Evolutionary conservation across 2,797 vertebrate genomes (phyloP).

Genomic region (Peromyscus eremicus): DNA sequence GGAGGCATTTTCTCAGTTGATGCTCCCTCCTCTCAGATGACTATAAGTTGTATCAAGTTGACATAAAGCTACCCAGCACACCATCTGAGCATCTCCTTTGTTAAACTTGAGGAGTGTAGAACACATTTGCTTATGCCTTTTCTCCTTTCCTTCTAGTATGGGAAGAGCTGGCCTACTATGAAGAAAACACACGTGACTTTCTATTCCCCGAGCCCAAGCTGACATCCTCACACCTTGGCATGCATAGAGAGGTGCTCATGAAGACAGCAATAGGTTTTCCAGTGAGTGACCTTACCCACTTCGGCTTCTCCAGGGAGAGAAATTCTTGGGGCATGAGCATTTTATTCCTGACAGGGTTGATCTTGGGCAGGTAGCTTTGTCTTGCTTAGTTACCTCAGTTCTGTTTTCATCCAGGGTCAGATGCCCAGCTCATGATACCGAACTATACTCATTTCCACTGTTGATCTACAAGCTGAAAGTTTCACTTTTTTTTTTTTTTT

Average conservation of each 20-base stretch:
- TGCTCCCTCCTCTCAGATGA: not conserved
- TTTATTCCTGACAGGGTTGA: not conserved
- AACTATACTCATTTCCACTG: not conserved
- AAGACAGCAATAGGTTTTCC: constrained; percentile 87
- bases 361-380: not conserved
- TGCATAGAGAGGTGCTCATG: constrained; percentile 91
- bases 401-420: not conserved
- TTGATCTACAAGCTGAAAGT: not conserved
- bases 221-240: constrained; percentile 87
- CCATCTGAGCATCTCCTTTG: constrained; percentile 41
- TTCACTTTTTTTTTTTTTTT: too few species aligned
- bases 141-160: constrained; percentile 82
- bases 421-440: not conserved
- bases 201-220: constrained; percentile 92
- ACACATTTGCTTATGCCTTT: constrained; percentile 19
- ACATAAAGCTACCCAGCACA: not conserved
- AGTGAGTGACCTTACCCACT: constrained; percentile 83
- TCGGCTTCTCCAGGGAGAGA: not conserved
- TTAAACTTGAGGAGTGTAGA: not conserved
- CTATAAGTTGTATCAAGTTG: not conserved
- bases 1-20: not conserved
- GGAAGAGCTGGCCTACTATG: constrained; percentile 88
- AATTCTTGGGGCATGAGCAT: constrained; percentile 7
- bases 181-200: constrained; percentile 89
- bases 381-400: not conserved